phyloP scores from a whole-genome alignment of 2,797 vertebrate species.

The Avahi laniger region DNA sequence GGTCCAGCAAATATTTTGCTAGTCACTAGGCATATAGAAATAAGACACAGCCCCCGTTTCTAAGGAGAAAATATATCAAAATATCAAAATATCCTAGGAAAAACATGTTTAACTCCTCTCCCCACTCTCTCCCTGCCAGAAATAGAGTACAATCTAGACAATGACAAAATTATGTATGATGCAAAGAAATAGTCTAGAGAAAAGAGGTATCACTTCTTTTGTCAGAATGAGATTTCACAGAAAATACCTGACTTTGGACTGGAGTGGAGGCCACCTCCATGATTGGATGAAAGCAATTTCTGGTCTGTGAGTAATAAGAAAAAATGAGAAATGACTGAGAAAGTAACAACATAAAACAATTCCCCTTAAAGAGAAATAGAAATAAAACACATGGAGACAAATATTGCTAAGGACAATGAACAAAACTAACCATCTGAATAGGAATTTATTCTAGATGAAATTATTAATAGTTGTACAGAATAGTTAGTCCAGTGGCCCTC shows the following conservation, averaged over 20 bases:
- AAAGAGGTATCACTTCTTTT: not conserved
- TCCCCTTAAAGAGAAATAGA: not conserved
- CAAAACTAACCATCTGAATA: not conserved
- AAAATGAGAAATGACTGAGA: not conserved
- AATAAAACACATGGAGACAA: not conserved
- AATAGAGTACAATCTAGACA: not conserved
- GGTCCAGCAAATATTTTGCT: not conserved
- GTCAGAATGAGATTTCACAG: not conserved
- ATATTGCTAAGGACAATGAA: not conserved
- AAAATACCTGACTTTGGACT: not conserved
- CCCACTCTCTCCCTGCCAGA: not conserved
- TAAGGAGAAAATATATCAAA: not conserved
- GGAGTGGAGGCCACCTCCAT: not conserved
- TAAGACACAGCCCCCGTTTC: not conserved
- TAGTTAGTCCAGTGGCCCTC: not conserved
- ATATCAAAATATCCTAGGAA: not conserved
- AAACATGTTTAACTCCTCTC: not conserved
- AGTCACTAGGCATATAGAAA: not conserved
- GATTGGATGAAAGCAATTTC: not conserved
- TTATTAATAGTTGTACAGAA: not conserved
- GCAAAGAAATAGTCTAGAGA: not conserved
- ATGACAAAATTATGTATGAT: not conserved
- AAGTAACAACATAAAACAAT: not conserved
- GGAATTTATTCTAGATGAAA: not conserved
- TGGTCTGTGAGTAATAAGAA: not conserved